Evolutionary conservation across 2,888 invertebrate genomes (phyloP).

Genomic region (Hemaris fuciformis): DNA sequence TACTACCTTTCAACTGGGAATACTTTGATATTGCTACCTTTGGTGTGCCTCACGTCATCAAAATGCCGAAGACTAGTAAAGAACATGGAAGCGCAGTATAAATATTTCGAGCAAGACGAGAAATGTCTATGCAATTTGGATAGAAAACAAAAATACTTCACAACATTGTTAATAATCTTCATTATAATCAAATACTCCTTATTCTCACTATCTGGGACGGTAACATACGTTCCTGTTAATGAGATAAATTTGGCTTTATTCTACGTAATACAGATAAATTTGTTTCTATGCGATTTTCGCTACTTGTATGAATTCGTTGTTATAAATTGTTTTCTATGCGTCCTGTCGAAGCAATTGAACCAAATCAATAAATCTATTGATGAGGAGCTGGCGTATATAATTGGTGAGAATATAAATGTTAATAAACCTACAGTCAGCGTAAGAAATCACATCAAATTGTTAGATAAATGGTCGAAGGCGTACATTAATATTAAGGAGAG

Average conservation of each 20-base stretch:
- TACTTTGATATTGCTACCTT: slow-evolving; percentile 2
- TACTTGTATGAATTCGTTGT: slow-evolving; percentile 34
- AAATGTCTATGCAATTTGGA: not conserved
- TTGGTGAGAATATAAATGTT: not conserved
- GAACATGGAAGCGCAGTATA: not conserved
- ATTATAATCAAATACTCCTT: not conserved
- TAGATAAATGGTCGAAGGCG: slow-evolving; percentile 38
- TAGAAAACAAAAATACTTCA: not conserved
- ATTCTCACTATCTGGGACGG: slow-evolving; percentile 3
- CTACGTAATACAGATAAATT: slow-evolving; percentile 9
- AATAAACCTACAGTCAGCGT: not conserved
- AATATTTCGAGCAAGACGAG: not conserved
- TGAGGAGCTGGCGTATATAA: slow-evolving; percentile 10
- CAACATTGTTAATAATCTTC: not conserved
- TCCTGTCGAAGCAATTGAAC: slow-evolving; percentile 38
- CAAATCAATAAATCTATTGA: slow-evolving; percentile 30
- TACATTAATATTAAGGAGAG: slow-evolving; percentile 36
- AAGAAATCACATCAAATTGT: not conserved
- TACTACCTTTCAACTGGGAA: slow-evolving; percentile 16
- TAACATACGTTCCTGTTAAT: not conserved
- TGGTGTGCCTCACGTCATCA: not conserved
- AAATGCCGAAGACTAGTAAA: not conserved
- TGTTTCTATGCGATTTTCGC: slow-evolving; percentile 28
- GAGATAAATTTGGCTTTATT: not conserved
- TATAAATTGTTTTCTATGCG: slow-evolving; percentile 28